Conservation (phyloP, 2,888 invertebrate genomes). For the Plebejus melissa region DNA sequence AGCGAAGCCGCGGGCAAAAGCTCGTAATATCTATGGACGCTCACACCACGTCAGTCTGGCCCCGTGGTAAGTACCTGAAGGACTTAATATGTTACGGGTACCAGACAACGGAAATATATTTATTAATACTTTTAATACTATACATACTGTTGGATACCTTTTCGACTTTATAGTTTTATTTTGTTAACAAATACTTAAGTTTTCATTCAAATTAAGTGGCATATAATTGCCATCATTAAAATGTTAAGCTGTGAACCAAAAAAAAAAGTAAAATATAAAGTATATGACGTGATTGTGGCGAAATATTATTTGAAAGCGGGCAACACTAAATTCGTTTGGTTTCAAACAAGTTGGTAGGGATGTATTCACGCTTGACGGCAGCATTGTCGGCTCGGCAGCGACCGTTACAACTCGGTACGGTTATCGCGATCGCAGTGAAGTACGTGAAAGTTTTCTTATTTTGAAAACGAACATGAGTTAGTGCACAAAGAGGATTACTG, state of each 20-base stretch:
- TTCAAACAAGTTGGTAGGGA: constrained; percentile 41
- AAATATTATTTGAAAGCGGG: background rate
- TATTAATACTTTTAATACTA: no score
- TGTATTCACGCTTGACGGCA: constrained; percentile 10
- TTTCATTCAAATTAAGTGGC: no score
- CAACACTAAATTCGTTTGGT: constrained; percentile 43
- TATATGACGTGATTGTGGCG: background rate
- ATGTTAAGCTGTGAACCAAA: background rate
- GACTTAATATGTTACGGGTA: no score
- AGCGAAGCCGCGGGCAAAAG: no score
- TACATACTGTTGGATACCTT: no score
- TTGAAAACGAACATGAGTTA: constrained; percentile 30
- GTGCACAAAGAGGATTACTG: constrained; percentile 24
- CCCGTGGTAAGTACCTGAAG: no score
- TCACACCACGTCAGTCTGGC: no score
- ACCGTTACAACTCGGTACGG: constrained; percentile 25
- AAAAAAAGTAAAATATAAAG: background rate
- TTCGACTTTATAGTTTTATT: no score
- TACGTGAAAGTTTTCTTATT: constrained; percentile 31
- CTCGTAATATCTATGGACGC: no score
- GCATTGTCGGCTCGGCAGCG: constrained; percentile 21
- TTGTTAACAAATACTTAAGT: no score
- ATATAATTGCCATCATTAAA: background rate
- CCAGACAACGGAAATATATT: no score
- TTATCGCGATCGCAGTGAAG: constrained; percentile 25